Conservation (phyloP, 2,888 invertebrate genomes). For the Schizaphis graminum region DNA sequence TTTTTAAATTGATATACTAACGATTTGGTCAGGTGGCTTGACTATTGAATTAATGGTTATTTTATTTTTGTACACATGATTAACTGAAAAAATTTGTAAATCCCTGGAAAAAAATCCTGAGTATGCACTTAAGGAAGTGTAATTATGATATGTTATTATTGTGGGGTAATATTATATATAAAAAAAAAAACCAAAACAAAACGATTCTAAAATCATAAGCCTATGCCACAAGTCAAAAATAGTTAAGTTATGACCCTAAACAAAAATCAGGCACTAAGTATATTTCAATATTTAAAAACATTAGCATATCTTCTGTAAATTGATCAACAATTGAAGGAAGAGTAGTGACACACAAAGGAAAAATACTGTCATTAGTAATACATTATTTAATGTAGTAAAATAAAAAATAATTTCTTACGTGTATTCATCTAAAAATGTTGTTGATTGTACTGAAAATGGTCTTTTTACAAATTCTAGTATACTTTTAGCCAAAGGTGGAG, state of each 20-base stretch:
- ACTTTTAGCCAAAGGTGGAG: slow-evolving; percentile 81
- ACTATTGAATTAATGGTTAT: background rate
- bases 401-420: slow-evolving; percentile 25
- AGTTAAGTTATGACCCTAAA: background rate
- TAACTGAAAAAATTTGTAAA: background rate
- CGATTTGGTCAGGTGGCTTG: background rate
- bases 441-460: slow-evolving; percentile 76
- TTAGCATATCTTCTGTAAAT: background rate
- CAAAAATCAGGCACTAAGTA: too few species aligned
- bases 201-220: background rate
- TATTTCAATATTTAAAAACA: background rate
- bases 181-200: background rate
- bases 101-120: background rate
- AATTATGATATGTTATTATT: background rate
- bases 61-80: background rate
- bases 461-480: slow-evolving; percentile 82
- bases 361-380: background rate
- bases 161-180: too few species aligned
- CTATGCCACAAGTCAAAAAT: background rate
- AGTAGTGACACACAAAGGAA: background rate
- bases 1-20: background rate
- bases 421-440: slow-evolving; percentile 60
- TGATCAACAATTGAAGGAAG: background rate
- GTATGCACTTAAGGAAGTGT: background rate
- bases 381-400: background rate